Conservation (phyloP, 2,797 vertebrate genomes). For the Poecilia wingei region DNA sequence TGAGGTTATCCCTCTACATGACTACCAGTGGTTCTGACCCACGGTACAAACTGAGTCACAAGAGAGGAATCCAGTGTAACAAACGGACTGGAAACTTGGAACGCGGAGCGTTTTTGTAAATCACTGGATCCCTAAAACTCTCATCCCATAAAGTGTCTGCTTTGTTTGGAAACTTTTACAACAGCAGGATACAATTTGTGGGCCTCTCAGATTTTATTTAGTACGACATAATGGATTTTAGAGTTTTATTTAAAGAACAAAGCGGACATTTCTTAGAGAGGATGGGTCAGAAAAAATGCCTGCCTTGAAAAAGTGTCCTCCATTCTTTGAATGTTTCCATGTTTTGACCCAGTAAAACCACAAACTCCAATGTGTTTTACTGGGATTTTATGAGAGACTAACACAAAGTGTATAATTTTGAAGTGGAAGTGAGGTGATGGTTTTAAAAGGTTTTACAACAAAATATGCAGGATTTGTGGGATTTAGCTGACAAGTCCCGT, state of each 20-base stretch:
- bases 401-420: background rate
- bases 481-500: background rate
- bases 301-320: background rate
- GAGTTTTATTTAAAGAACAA: background rate
- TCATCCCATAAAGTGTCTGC: constrained; percentile 14
- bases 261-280: background rate
- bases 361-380: background rate
- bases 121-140: constrained; percentile 22
- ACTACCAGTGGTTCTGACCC: constrained; percentile 57
- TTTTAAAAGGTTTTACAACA: background rate
- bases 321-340: background rate
- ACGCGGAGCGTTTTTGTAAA: constrained; percentile 2
- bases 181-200: constrained; percentile 4
- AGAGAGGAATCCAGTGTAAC: constrained; percentile 46
- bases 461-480: background rate
- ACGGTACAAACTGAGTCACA: constrained; percentile 42
- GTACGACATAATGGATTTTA: background rate
- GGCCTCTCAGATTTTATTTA: constrained; percentile 2
- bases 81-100: constrained; percentile 41
- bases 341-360: background rate
- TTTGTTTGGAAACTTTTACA: constrained; percentile 26
- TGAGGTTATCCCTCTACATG: constrained; percentile 46
- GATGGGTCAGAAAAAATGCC: constrained; percentile 3
- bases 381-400: background rate
- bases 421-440: background rate